Percentiles rank a stretch among this genome's conserved stretches.
These are phyloP conservation scores for Acromyrmex echinatior DNA, from an alignment of 1,140 invertebrate species.

Conservation along the genomic window DNA sequence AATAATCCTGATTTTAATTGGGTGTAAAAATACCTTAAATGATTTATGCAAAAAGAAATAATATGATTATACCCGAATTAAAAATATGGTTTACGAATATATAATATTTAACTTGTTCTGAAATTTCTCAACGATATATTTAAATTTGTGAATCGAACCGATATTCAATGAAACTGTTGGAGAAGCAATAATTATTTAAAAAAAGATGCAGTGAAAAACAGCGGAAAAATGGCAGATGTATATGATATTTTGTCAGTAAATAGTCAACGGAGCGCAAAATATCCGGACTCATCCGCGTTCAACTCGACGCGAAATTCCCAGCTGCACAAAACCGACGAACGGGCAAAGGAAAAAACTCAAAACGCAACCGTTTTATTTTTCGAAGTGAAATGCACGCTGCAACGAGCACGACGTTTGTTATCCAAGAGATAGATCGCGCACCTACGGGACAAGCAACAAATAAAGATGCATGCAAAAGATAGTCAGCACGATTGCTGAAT, in stretches of 20 bases:
- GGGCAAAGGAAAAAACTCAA: neutral
- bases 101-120: neutral
- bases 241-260: constrained; percentile 10
- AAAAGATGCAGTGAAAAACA: neutral
- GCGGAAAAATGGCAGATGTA: neutral
- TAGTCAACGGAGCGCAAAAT: constrained; percentile 17
- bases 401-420: constrained; percentile 9
- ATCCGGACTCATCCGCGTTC: neutral
- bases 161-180: neutral
- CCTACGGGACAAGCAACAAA: constrained; percentile 28
- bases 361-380: constrained; percentile 21
- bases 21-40: no score
- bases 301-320: constrained; percentile 12
- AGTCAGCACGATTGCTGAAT: neutral
- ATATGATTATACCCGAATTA: no score
- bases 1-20: no score
- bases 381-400: neutral
- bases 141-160: neutral
- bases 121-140: neutral
- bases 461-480: constrained; percentile 47
- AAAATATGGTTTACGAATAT: neutral
- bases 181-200: neutral
- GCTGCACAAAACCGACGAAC: neutral
- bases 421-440: constrained; percentile 25
- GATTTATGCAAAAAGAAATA: no score